Conservation (phyloP, 2,113 vertebrate genomes). For the Serilophus lunatus region DNA sequence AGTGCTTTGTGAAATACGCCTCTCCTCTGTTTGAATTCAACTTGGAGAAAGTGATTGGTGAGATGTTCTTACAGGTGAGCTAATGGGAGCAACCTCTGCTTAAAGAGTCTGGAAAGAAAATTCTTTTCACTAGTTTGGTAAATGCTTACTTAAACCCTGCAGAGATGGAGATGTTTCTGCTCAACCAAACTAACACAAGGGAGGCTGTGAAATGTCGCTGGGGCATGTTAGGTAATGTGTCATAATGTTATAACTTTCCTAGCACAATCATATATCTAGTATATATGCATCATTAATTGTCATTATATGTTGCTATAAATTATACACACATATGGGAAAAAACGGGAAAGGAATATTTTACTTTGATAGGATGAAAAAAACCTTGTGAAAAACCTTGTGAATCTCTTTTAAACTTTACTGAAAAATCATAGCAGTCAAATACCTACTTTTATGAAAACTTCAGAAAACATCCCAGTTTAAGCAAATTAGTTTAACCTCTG, state of each 20-base stretch:
- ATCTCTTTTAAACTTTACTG: not conserved
- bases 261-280: not conserved
- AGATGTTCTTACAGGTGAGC: not conserved
- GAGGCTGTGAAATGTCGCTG: not conserved
- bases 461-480: not conserved
- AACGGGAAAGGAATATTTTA: not conserved
- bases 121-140: not conserved
- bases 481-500: not conserved
- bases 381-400: not conserved
- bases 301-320: not conserved
- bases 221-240: not conserved
- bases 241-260: not conserved
- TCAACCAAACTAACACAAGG: not conserved
- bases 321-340: not conserved
- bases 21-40: not conserved
- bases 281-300: not conserved
- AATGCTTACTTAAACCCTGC: not conserved
- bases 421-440: not conserved
- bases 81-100: not conserved
- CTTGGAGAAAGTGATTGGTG: not conserved
- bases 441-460: not conserved
- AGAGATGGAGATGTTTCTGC: not conserved
- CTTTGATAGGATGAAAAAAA: not conserved
- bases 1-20: not conserved
- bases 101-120: not conserved